Base-by-base conservation (phyloP, 2,113 vertebrate species). In the Salvelinus namaycush region DNA sequence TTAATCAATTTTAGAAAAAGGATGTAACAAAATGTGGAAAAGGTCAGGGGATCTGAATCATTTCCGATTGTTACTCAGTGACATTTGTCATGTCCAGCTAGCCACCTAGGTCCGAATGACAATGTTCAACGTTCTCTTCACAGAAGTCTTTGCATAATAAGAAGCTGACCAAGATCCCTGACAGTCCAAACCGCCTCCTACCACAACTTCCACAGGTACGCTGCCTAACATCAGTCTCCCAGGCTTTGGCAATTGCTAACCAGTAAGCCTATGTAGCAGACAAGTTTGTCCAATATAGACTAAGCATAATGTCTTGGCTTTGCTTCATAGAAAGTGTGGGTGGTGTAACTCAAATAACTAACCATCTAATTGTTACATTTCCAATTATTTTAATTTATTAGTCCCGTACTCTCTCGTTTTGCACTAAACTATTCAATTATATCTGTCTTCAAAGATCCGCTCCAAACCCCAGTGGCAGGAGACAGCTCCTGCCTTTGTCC, bases 401-500 rank as follows among this genome's bases (percentile, higher is more conserved):
- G 34, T 72, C 44, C 64, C 8, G 27, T 60, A 27, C n/a, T 57
- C 54, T 49, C 51, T 7, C 16, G 5, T 16, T 48, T 62, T 62
- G 16, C 29, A 18, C 70, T 39, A 48, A 71, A 70, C 3, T 48
- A 77, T 16, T 27, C 4, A 12, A 13, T 20, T 44, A 6, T 74
- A 24, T 70, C 26, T 65, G 68, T 76, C 49, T 1, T 84, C 88
- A 73, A 76, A 96, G 95, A 74, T 75, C 68, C 87, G 79, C 11
- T 75, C 76, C 5, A 95, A 93, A 81, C 92, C 92, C 2, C 77
- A 82, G 16, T 95, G 94, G 94, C 91, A 92, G 78, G 89, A 91
- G 60, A 77, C 82, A 1, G 66, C 83, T 5, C 91, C 92, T 3
- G 86, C 86, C 0, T 95, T 95, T 79, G 71, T 76, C 4, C 57